Percentiles rank a stretch among this genome's conserved stretches.
phyloP scores from a whole-genome alignment of 2,888 invertebrate species.

The Nasonia oneida region DNA sequence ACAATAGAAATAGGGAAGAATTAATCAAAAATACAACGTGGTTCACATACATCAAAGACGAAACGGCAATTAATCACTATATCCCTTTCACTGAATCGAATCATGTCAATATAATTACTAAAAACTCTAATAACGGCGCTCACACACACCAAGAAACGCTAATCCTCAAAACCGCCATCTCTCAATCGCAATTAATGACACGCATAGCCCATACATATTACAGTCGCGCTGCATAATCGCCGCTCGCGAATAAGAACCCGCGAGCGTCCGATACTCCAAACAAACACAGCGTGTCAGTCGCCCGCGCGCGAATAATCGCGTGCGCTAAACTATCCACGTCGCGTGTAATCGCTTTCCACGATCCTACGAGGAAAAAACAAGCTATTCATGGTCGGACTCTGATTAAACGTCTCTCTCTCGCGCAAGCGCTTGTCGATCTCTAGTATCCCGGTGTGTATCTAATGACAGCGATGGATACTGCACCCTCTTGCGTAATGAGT shows the following conservation, averaged over 20 bases:
- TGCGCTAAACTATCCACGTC: background rate
- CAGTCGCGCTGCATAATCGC: background rate
- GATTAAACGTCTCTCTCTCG: constrained; percentile 14
- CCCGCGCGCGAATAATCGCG: background rate
- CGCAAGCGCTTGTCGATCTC: background rate
- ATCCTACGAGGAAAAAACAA: background rate
- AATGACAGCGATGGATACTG: constrained; percentile 30
- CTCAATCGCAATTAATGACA: background rate
- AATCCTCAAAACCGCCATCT: background rate
- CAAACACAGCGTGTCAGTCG: background rate
- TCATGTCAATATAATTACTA: background rate
- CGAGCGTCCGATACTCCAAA: background rate
- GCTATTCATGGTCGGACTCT: background rate
- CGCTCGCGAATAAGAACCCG: constrained; percentile 9
- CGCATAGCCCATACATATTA: background rate
- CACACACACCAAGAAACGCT: background rate
- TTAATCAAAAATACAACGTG: background rate
- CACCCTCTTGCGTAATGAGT: constrained; percentile 18
- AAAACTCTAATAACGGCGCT: background rate
- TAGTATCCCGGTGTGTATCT: background rate
- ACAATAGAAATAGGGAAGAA: background rate
- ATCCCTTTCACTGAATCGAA: background rate
- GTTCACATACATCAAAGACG: background rate
- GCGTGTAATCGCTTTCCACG: background rate
- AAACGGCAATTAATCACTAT: background rate